Conservation (phyloP, 2,113 vertebrate genomes). For the Dolichotis patagonum region DNA sequence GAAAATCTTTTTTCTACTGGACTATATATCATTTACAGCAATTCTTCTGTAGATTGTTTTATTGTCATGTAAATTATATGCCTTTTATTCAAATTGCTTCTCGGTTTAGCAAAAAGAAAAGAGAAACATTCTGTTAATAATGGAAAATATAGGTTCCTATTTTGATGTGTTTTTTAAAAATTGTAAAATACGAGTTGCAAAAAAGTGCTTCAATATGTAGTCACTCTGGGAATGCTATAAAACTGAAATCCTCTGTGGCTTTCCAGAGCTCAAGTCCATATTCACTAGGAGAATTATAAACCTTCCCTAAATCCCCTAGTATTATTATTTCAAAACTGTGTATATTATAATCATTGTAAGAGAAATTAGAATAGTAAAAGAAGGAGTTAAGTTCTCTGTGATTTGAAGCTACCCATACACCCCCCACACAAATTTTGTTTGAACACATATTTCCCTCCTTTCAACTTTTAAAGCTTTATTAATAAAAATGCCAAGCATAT, state of each 20-base stretch:
- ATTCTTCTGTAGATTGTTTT: conserved; percentile 11
- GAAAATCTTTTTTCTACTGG: conserved; percentile 10
- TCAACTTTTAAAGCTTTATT: conserved; percentile 18
- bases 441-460: conserved; percentile 2
- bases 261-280: neutral
- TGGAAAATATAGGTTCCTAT: neutral
- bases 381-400: neutral
- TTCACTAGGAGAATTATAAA: neutral
- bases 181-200: neutral
- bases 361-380: conserved; percentile 25
- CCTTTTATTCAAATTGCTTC: neutral
- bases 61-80: neutral
- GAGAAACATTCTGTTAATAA: neutral
- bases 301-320: neutral
- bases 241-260: conserved; percentile 11
- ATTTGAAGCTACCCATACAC: neutral
- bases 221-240: conserved; percentile 36
- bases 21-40: neutral
- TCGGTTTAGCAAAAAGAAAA: neutral
- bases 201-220: conserved; percentile 10
- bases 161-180: neutral
- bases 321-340: neutral
- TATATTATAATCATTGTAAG: neutral
- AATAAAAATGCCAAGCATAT: conserved; percentile 17
- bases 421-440: neutral